These are phyloP conservation scores for Agrenia bidenticulata DNA, from an alignment of 2,888 invertebrate genomes.

Conservation along the genomic window DNA sequence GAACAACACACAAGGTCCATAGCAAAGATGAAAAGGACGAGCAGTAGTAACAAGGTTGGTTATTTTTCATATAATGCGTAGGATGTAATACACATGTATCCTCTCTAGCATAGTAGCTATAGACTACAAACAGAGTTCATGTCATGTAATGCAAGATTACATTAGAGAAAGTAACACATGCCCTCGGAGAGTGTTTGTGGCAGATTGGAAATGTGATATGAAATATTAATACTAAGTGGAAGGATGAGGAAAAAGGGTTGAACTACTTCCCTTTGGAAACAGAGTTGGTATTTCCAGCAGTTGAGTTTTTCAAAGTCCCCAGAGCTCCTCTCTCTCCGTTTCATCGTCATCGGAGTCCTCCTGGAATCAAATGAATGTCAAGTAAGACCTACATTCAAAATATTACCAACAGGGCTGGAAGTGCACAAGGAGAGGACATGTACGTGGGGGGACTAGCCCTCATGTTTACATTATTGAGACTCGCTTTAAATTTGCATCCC, in stretches of 20 bases:
- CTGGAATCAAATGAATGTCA: constrained; percentile 14
- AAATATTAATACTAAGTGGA: constrained; percentile 32
- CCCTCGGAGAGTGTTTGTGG: constrained; percentile 24
- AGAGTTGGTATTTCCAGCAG: constrained; percentile 4
- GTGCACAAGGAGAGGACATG: no score
- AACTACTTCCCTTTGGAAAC: constrained; percentile 9
- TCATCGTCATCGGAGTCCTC: constrained; percentile 6
- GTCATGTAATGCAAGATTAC: constrained; percentile 11
- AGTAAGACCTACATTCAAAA: not conserved
- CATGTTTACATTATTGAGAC: no score
- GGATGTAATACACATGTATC: no score
- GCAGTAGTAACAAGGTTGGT: no score
- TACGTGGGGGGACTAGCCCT: no score
- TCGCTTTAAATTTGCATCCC: constrained; percentile 17
- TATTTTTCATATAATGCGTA: no score
- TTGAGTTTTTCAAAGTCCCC: constrained; percentile 19
- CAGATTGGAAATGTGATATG: constrained; percentile 33
- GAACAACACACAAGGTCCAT: no score
- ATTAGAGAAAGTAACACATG: constrained; percentile 19
- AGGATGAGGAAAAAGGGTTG: not conserved
- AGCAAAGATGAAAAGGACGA: no score
- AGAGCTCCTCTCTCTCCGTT: not conserved
- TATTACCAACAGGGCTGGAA: no score
- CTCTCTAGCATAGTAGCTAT: no score
- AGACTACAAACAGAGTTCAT: no score